These are phyloP conservation scores for Lutjanus erythropterus DNA, from an alignment of 2,113 vertebrate species.

Conservation along the genomic window DNA sequence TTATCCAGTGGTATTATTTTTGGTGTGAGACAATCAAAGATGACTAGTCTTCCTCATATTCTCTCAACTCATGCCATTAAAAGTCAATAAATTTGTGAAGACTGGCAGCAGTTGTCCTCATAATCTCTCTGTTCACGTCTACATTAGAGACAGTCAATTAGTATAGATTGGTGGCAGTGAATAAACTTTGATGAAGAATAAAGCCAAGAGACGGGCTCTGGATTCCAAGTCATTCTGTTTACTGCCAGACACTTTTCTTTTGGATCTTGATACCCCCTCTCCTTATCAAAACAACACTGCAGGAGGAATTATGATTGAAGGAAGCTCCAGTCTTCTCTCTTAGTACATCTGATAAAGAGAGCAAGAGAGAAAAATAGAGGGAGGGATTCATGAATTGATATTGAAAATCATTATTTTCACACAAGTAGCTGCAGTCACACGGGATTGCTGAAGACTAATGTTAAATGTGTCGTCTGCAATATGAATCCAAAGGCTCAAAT, in stretches of 20 bases:
- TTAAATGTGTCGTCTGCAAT: constrained; percentile 46
- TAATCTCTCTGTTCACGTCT: constrained; percentile 51
- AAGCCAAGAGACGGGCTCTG: constrained; percentile 43
- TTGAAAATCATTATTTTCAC: constrained; percentile 52
- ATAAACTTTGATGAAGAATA: constrained; percentile 58
- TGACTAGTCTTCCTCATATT: background rate
- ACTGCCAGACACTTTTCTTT: constrained; percentile 48
- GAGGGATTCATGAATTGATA: constrained; percentile 23
- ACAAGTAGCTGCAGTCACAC: constrained; percentile 30
- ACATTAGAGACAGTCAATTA: constrained; percentile 53
- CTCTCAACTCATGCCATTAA: background rate
- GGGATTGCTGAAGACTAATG: constrained; percentile 20
- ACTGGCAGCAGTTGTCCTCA: constrained; percentile 23
- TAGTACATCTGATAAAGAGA: constrained; percentile 45
- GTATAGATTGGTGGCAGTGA: constrained; percentile 48
- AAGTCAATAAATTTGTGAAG: constrained; percentile 23
- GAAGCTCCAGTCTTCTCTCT: constrained; percentile 23
- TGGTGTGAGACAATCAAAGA: constrained; percentile 2
- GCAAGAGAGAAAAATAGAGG: constrained; percentile 12
- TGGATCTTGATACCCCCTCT: constrained; percentile 32
- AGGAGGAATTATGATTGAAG: constrained; percentile 30
- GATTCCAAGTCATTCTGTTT: constrained; percentile 48
- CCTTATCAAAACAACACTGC: constrained; percentile 54
- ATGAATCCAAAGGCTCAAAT: constrained; percentile 50
- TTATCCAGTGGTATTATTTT: background rate